A percentile compares a stretch with the other conserved stretches of the same genome.
Conservation (phyloP, 2,888 invertebrate genomes). For the Philopedon plagiatum region DNA sequence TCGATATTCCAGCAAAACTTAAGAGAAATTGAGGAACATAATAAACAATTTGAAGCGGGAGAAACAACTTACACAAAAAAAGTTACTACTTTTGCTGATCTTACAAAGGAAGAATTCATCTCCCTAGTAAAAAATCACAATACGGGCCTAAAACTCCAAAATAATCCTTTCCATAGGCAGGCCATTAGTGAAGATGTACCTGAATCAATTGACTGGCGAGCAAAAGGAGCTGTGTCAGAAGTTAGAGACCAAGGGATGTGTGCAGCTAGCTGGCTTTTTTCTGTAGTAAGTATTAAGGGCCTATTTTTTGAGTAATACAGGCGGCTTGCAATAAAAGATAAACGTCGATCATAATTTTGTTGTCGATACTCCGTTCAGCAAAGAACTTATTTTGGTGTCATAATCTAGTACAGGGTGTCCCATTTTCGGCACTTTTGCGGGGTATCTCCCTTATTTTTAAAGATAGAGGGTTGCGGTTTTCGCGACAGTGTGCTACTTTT, state of each 20-base stretch:
- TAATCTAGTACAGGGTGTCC: no score
- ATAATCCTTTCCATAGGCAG: not conserved
- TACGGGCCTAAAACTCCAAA: not conserved
- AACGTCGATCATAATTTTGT: no score
- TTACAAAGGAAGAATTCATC: slow-evolving; percentile 48
- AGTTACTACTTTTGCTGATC: slow-evolving; percentile 67
- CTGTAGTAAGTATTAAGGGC: slow-evolving; percentile 70
- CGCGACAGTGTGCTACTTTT: no score
- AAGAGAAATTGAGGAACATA: slow-evolving; percentile 52
- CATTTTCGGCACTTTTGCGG: no score
- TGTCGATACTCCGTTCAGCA: no score
- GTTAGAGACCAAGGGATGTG: slow-evolving; percentile 73
- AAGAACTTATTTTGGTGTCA: no score
- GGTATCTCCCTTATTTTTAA: no score
- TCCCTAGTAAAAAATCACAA: slow-evolving; percentile 33
- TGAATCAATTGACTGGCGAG: slow-evolving; percentile 69
- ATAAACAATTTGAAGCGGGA: slow-evolving; percentile 49
- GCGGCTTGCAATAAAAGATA: no score
- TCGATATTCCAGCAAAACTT: slow-evolving; percentile 51
- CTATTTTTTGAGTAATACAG: no score
- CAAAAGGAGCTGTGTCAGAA: slow-evolving; percentile 70
- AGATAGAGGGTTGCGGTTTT: no score
- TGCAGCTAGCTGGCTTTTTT: slow-evolving; percentile 78
- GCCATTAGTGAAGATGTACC: not conserved
- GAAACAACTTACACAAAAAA: slow-evolving; percentile 43